phyloP scores from a whole-genome alignment of 2,797 vertebrate species.

The Bovichtus variegatus region DNA sequence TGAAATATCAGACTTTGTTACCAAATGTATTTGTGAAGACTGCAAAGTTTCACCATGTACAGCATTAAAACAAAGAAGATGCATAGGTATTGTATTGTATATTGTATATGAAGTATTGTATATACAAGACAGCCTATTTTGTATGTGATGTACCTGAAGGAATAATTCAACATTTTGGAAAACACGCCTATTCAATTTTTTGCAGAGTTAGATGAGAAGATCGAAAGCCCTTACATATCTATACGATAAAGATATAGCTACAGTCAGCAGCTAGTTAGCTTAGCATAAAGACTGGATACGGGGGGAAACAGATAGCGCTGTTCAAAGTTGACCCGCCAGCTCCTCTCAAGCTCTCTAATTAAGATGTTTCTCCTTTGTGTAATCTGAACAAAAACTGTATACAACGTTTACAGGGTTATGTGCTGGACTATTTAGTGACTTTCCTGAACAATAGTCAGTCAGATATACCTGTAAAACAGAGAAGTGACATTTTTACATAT shows the following conservation, averaged over 20 bases:
- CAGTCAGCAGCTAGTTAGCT: neutral
- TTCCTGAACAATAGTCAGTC: neutral
- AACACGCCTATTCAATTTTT: neutral
- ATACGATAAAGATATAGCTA: neutral
- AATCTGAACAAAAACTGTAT: neutral
- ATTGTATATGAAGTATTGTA: constrained; percentile 29
- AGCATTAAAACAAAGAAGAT: constrained; percentile 23
- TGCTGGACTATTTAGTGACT: neutral
- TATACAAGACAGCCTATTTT: neutral
- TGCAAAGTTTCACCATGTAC: constrained; percentile 16
- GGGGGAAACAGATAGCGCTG: neutral
- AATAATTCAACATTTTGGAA: constrained; percentile 18
- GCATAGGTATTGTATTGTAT: constrained; percentile 12
- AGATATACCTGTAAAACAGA: neutral
- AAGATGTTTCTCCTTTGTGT: neutral
- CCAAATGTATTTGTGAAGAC: constrained; percentile 52
- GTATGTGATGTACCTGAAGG: constrained; percentile 10
- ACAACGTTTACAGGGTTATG: neutral
- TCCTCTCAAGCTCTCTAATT: neutral
- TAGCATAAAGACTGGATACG: neutral
- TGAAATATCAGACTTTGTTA: constrained; percentile 50
- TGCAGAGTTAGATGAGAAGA: neutral
- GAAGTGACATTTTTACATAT: neutral
- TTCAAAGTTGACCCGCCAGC: no score
- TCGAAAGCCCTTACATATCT: neutral